A percentile compares a stretch with the other conserved stretches of the same genome.
Evolutionary conservation across 2,113 vertebrate genomes (phyloP).

Genomic region (Speoplatyrhinus poulsoni): DNA sequence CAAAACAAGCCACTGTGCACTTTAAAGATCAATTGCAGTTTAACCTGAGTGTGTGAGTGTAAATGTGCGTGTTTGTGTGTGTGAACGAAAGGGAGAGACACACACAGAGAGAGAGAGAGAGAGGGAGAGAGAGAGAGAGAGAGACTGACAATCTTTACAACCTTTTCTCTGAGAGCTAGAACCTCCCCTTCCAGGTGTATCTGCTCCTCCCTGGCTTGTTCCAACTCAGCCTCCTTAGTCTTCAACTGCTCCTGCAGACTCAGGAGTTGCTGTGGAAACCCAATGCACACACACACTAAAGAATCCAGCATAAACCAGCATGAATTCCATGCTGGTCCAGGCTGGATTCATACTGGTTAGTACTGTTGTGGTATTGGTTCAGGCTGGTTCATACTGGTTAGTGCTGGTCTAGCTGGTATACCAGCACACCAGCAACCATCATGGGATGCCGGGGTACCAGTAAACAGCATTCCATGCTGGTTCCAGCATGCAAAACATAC

Average conservation of each 20-base stretch:
- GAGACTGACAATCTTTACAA: conserved; percentile 12
- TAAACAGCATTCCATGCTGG: too few species aligned
- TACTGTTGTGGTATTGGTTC: too few species aligned
- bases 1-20: too few species aligned
- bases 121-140: not conserved
- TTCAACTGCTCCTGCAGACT: conserved; percentile 88
- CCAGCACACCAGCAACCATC: not conserved
- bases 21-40: too few species aligned
- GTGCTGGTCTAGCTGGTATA: too few species aligned
- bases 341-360: too few species aligned
- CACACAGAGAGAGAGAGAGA: not conserved
- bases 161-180: conserved; percentile 62
- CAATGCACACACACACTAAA: conserved; percentile 5
- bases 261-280: conserved; percentile 83
- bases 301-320: too few species aligned
- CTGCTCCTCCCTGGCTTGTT: conserved; percentile 88
- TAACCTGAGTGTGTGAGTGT: too few species aligned
- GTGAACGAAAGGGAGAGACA: not conserved
- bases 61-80: not conserved
- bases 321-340: too few species aligned
- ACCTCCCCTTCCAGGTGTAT: conserved; percentile 67
- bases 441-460: too few species aligned
- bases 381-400: too few species aligned
- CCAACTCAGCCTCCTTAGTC: conserved; percentile 86
- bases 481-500: too few species aligned